Evolutionary conservation across 2,888 invertebrate genomes (phyloP), one percentile per base, ranked within the genome.

Genomic region (Graphium colonna): DNA sequence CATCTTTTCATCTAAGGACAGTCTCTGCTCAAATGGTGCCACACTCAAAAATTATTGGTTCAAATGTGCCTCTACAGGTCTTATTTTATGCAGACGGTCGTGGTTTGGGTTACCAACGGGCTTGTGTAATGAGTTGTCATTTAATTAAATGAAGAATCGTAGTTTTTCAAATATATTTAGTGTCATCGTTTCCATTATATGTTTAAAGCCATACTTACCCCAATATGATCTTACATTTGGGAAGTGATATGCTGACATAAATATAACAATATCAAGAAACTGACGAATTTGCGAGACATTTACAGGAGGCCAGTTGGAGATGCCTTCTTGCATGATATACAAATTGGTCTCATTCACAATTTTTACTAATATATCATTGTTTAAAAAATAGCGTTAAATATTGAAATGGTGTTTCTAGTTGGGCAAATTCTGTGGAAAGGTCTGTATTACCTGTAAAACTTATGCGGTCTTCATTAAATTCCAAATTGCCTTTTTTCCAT

Each of bases 1-100:
- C 52, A 55, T 57, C 42, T 65, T 61, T 50, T 63, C 64, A 56
- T 62, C 63, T 39, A 63, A 21, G 8, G 60, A 63, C 2, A 65
- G 55, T 28, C 60, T 47, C 46, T 63, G 62, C 15, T 59, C 50
- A 15, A 60, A 55, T 33, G 33, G 33, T 5, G 33, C 33, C 3
- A 33, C 33, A 43, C 26, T 43, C 26, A 43, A 17, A 18, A 41
- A 41, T 41, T 17, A 41, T 18, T 41, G 16, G n/a, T 41, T 41
- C 18, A 41, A 40, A 18, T 41, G 41, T 18, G 18, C 41, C 18
- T 18, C 4, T 18, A 41, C 26, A 43, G 42, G 21, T 21, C 42
- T 43, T 21, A 21, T 41, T 21, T 43, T 43, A 21, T 43, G 42
- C 21, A 43, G 42, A 21, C n/a, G 42, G 12, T 33, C 33, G 9